These are phyloP conservation scores for Dendroctonus ponderosae DNA, from an alignment of 1,140 invertebrate genomes.

Conservation along the genomic window DNA sequence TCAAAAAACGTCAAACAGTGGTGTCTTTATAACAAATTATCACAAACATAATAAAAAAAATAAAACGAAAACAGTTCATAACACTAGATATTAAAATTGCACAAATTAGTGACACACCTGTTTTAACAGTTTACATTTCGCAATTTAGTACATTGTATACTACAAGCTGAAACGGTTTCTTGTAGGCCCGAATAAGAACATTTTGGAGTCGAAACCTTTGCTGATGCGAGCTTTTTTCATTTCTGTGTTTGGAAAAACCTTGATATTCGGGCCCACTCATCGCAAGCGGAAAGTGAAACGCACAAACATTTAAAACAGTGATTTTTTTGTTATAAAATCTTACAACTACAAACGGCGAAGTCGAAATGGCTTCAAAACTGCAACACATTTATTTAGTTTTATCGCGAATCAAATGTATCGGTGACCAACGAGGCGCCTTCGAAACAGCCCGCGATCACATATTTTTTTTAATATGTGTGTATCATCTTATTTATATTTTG, in stretches of 20 bases:
- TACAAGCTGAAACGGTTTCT: slow-evolving; percentile 32
- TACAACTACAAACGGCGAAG: slow-evolving; percentile 44
- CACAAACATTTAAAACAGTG: slow-evolving; percentile 52
- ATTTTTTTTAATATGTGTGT: slow-evolving; percentile 24
- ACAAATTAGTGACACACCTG: slow-evolving; percentile 45
- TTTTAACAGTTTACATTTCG: slow-evolving; percentile 29
- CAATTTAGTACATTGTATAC: slow-evolving; percentile 36
- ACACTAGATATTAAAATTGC: slow-evolving; percentile 43
- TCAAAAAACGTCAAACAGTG: slow-evolving; percentile 33
- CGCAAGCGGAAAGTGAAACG: slow-evolving; percentile 49
- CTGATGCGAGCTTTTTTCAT: neutral
- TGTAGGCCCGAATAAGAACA: slow-evolving; percentile 5
- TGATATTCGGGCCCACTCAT: slow-evolving; percentile 21
- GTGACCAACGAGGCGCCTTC: slow-evolving; percentile 37
- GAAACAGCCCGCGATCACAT: slow-evolving; percentile 37
- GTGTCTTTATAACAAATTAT: slow-evolving; percentile 47
- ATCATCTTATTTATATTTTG: slow-evolving; percentile 14
- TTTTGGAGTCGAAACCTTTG: neutral
- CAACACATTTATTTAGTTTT: slow-evolving; percentile 35
- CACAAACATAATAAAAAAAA: slow-evolving; percentile 39
- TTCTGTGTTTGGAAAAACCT: slow-evolving; percentile 16
- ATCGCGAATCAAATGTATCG: slow-evolving; percentile 43
- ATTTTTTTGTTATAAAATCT: slow-evolving; percentile 45
- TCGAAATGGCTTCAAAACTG: slow-evolving; percentile 39
- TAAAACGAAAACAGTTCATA: slow-evolving; percentile 36